These are phyloP conservation scores for Muscicapa striata DNA, from an alignment of 2,797 vertebrate genomes.

Conservation along the genomic window DNA sequence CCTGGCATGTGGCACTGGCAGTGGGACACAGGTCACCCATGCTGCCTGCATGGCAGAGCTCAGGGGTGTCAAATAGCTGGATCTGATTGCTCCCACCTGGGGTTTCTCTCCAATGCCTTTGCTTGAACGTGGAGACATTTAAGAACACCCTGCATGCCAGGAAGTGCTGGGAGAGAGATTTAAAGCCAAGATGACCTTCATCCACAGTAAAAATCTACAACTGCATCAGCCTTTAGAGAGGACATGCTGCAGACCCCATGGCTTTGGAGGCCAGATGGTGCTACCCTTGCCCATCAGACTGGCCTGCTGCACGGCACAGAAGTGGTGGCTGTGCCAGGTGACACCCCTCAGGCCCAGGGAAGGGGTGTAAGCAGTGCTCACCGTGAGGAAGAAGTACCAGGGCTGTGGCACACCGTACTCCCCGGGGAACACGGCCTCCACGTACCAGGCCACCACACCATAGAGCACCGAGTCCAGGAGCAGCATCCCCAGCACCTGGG, in stretches of 20 bases:
- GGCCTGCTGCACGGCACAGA: not conserved
- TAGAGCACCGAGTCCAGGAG: constrained; percentile 89
- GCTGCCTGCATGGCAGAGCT: fast-evolving
- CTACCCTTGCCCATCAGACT: not conserved
- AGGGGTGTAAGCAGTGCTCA: constrained; percentile 69
- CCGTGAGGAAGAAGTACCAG: constrained; percentile 94
- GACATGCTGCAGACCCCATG: not conserved
- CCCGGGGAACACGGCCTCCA: constrained; percentile 93
- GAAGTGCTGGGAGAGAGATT: not conserved
- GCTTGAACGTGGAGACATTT: not conserved
- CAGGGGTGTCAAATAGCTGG: not conserved
- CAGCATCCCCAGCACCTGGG: constrained; percentile 90
- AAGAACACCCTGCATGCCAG: not conserved
- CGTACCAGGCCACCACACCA: constrained; percentile 90
- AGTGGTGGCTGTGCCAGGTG: fast-evolving
- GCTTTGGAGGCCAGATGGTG: not conserved
- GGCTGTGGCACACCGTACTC: constrained; percentile 94
- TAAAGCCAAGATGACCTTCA: not conserved
- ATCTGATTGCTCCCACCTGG: not conserved
- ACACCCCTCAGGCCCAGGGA: fast-evolving
- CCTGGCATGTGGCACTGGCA: not conserved
- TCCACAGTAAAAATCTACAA: not conserved
- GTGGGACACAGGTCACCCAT: not conserved
- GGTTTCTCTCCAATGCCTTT: not conserved
- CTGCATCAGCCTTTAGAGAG: not conserved